Base-by-base conservation (phyloP, 2,888 invertebrate genomes). In the Sepiola atlantica region DNA sequence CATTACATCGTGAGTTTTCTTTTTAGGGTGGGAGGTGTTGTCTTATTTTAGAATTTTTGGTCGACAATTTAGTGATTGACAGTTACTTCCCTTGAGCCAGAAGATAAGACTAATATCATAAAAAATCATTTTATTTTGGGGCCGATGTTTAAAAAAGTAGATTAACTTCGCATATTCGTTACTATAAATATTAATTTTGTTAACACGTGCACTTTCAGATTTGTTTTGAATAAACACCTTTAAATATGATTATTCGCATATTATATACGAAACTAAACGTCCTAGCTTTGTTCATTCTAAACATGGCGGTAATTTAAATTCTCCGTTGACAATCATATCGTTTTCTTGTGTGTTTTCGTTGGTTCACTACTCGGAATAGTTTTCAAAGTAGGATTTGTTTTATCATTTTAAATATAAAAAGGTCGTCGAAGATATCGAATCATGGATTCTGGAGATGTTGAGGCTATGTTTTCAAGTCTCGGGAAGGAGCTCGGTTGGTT, bases 401-500 rank as follows among this genome's bases (percentile, higher is more conserved):
- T 61, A 28, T 61, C 28, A 28, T 21, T n/a, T n/a, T 16, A 18
- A 14, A 77, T 32, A 14, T 24, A 61, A 77, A n/a, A 32, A 77
- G 16, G 16, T 32, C 32, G n/a, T 18, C 77, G 14, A n/a, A 32
- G 16, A n/a, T 77, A 12, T 77, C 3, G 16, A 77, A 18, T n/a
- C 32, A 77, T 45, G 45, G 45, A 55, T 92, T 45, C 45, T 28
- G 92, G 12, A 8, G 95, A 96, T 95, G 95, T 96, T 21, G 95
- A 95, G 55, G 95, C 95, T 57, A 95, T 96, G 95, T 96, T 96
- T 94, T 94, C 95, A 94, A 95, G 95, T 92, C 95, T 96, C 94
- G 96, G 95, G 24, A 95, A 95, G 77, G 96, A 96, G 94, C 94
- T 96, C 28, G 96, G 96, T 54, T 96, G 96, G 96, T 96, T 96